phyloP scores from a whole-genome alignment of 1,140 invertebrate species.

The Leptonema lineaticorne region DNA sequence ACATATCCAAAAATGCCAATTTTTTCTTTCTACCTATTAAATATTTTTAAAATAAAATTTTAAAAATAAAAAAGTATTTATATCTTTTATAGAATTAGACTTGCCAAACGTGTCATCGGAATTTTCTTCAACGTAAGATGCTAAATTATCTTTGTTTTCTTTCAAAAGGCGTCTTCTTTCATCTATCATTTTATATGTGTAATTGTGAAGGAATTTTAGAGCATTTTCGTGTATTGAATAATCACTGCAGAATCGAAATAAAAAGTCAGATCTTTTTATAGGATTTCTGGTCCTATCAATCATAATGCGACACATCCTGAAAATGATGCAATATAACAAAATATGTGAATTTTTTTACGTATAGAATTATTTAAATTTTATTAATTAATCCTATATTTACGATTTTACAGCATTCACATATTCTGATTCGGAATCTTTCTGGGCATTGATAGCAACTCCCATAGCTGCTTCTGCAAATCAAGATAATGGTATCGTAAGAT shows the following conservation, averaged over 20 bases:
- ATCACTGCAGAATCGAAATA: constrained; percentile 39
- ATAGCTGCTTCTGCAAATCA: constrained; percentile 82
- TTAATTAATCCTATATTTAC: too few relatives aligned
- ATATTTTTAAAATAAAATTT: neutral
- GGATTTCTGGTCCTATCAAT: constrained; percentile 39
- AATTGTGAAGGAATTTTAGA: constrained; percentile 61
- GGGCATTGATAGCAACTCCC: constrained; percentile 75
- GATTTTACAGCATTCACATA: constrained; percentile 72
- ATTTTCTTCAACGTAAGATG: neutral
- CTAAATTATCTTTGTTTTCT: constrained; percentile 1
- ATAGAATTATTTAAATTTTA: neutral
- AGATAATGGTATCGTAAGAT: too few relatives aligned
- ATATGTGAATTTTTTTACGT: neutral
- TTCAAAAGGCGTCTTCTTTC: constrained; percentile 26
- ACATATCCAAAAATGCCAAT: constrained; percentile 69
- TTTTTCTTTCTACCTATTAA: constrained; percentile 51
- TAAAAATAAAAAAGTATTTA: too few relatives aligned
- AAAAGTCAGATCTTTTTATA: constrained; percentile 32
- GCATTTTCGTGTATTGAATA: constrained; percentile 48
- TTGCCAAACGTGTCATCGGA: neutral
- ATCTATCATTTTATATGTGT: constrained; percentile 55
- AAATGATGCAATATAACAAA: constrained; percentile 45
- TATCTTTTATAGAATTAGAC: constrained; percentile 48
- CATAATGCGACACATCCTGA: constrained; percentile 45
- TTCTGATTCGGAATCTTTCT: constrained; percentile 66